Evolutionary conservation across 2,113 vertebrate genomes (phyloP), one percentile per base, ranked within the genome.

Genomic region (Conger conger): DNA sequence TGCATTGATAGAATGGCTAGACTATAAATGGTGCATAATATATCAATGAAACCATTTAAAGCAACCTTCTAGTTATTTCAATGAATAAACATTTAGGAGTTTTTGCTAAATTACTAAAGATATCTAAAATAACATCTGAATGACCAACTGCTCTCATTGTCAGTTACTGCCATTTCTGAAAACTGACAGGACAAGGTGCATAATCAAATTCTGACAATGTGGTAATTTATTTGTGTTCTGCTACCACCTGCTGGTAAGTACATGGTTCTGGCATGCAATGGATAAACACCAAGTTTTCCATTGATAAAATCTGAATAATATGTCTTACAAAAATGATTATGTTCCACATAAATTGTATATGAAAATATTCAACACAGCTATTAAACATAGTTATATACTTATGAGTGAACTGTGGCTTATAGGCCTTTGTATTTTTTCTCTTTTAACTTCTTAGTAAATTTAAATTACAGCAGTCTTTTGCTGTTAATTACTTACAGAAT

Each of bases 161-260:
- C 30, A 78, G 35, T 50, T 50, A 38, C 9, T 78, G 18, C n/a
- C 30, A 33, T 78, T 35, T 36, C 37, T 37, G 76, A 37, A 35
- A 60, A 37, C 30, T 23, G 57, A 63, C 20, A 27, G 15, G 57
- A 63, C 20, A 27, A 13, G 27, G 57, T 20, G 13, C 23, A 73
- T 30, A n/a, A 60, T 45, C 15, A 20, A 37, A 54, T 42, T 57
- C 45, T 50, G 45, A 15, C 45, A 50, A 13, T 50, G 45, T 7
- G 4, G 40, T 42, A 3, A 42, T 42, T 42, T 50, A 53, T 33
- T 84, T 27, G 33, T 20, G 40, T 38, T 84, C 63, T 84, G 83
- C 53, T 42, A 33, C 35, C 83, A 84, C 63, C 83, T 84, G 77
- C 83, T 79, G 83, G 77, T 60, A 11, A 60, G 36, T 60, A 30